Evolutionary conservation across 2,113 vertebrate species (phyloP).

Genomic region (Megaceryle maxima): DNA sequence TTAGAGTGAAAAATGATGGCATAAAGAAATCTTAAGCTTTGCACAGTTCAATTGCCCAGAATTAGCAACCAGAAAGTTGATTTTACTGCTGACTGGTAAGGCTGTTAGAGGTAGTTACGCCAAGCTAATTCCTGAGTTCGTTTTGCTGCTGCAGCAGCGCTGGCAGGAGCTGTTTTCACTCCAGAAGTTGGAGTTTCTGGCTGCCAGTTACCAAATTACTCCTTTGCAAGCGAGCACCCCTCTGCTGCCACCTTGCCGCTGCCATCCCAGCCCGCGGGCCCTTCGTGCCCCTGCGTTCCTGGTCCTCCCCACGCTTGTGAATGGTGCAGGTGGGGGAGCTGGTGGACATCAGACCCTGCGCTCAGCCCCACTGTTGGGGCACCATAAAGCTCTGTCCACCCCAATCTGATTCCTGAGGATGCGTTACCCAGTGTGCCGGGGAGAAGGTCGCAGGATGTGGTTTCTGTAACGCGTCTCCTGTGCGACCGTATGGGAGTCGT

Average conservation of each 20-base stretch:
- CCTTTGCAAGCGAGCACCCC: neutral
- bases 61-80: constrained; percentile 9
- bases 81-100: neutral
- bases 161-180: neutral
- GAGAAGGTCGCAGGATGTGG: neutral
- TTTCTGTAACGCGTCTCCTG: neutral
- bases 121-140: neutral
- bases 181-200: neutral
- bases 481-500: neutral
- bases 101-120: neutral
- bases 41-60: neutral
- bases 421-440: neutral
- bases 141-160: neutral
- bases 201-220: neutral
- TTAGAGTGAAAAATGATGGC: constrained; percentile 8
- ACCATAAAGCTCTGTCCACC: neutral
- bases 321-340: neutral
- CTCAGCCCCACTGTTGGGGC: neutral
- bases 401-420: neutral
- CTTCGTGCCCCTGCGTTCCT: fast-evolving
- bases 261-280: neutral
- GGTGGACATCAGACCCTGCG: neutral
- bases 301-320: fast-evolving
- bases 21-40: constrained; percentile 1
- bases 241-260: fast-evolving